Evolutionary conservation across 2,797 vertebrate species (phyloP).

Genomic region (Jordanella pulchra): DNA sequence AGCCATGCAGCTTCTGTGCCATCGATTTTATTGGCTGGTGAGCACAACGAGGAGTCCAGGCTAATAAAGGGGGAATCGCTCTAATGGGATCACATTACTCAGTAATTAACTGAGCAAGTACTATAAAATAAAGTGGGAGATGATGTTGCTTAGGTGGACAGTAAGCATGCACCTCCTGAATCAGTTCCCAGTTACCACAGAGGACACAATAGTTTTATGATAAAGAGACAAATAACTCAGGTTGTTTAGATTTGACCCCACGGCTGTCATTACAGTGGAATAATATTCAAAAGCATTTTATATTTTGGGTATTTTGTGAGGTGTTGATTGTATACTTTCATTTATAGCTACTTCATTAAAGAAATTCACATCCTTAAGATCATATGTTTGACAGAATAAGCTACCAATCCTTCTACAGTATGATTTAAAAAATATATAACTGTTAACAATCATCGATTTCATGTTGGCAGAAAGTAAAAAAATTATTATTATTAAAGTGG

Average conservation of each 20-base stretch:
- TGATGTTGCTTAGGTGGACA: background rate
- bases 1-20: background rate
- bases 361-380: background rate
- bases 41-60: background rate
- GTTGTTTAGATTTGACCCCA: background rate
- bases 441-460: background rate
- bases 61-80: background rate
- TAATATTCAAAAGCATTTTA: background rate
- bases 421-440: background rate
- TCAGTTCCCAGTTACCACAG: slow-evolving; percentile 2
- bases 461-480: background rate
- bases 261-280: background rate
- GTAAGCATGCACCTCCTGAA: background rate
- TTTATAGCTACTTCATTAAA: background rate
- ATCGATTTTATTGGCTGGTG: background rate
- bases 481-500: background rate
- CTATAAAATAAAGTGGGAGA: background rate
- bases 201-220: background rate
- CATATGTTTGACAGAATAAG: background rate
- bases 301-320: too few relatives aligned
- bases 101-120: background rate
- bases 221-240: background rate
- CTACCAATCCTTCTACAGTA: background rate
- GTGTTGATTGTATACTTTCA: background rate
- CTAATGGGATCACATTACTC: background rate